Evolutionary conservation across 2,113 vertebrate species (phyloP).

Genomic region (Elephantulus edwardii): DNA sequence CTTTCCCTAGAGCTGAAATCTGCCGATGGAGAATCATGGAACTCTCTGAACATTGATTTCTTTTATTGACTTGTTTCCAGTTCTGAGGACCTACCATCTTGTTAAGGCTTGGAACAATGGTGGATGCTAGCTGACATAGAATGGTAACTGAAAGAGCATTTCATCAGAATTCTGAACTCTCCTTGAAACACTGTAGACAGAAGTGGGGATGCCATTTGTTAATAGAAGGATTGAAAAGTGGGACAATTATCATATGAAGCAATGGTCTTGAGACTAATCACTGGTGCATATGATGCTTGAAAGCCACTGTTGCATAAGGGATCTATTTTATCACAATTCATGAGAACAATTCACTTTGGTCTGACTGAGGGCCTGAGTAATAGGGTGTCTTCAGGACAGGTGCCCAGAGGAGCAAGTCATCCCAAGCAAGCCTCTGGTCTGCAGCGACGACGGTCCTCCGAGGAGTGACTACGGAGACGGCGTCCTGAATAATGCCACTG

Average conservation of each 20-base stretch:
- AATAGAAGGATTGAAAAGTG: accelerated
- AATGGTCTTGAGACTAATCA: no score
- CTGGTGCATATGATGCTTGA: no score
- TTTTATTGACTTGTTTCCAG: accelerated
- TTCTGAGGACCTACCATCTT: accelerated
- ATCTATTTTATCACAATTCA: not conserved
- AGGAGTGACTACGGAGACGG: accelerated
- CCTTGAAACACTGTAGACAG: accelerated
- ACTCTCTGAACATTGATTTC: not conserved
- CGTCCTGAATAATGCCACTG: accelerated
- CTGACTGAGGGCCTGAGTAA: no score
- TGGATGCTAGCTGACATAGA: not conserved
- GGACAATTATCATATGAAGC: accelerated
- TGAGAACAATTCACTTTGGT: not conserved
- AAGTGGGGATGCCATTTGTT: accelerated
- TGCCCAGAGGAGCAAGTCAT: accelerated
- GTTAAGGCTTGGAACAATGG: accelerated
- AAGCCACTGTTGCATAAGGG: no score
- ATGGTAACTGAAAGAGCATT: accelerated
- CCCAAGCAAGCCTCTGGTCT: no score
- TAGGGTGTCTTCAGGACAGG: no score
- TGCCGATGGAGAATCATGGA: accelerated
- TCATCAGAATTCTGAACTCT: accelerated
- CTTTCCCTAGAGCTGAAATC: accelerated
- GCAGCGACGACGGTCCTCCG: accelerated